Percentiles rank a stretch among this genome's conserved stretches.
These are phyloP conservation scores for Sesia bembeciformis DNA, from an alignment of 2,888 invertebrate species.

Conservation along the genomic window DNA sequence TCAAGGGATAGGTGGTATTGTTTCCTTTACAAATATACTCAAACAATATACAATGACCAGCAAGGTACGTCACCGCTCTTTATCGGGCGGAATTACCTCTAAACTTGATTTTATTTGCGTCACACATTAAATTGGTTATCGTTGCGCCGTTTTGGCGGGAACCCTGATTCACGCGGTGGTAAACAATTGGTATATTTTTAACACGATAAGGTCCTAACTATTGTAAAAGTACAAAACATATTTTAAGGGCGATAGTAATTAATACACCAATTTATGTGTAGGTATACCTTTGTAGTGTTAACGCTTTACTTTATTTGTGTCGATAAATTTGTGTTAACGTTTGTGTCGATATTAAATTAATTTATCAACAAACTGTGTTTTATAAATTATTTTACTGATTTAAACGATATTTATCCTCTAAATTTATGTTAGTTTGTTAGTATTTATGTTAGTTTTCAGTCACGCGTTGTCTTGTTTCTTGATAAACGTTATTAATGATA, in stretches of 20 bases:
- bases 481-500: too few species aligned
- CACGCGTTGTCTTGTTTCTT: neutral
- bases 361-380: too few species aligned
- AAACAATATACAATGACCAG: constrained; percentile 8
- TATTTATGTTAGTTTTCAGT: neutral
- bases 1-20: too few species aligned
- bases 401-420: neutral
- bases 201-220: too few species aligned
- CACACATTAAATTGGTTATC: neutral
- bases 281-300: too few species aligned
- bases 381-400: too few species aligned
- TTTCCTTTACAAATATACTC: neutral
- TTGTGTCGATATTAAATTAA: too few species aligned
- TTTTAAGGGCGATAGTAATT: neutral
- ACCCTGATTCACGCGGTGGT: neutral
- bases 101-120: neutral
- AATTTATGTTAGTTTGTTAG: neutral
- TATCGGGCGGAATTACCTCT: neutral
- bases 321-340: too few species aligned
- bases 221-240: too few species aligned
- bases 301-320: too few species aligned
- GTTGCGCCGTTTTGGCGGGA: neutral
- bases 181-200: neutral
- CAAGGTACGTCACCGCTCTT: neutral
- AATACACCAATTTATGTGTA: too few species aligned